phyloP scores from a whole-genome alignment of 2,113 vertebrate genomes.

The Circaetus gallicus region DNA sequence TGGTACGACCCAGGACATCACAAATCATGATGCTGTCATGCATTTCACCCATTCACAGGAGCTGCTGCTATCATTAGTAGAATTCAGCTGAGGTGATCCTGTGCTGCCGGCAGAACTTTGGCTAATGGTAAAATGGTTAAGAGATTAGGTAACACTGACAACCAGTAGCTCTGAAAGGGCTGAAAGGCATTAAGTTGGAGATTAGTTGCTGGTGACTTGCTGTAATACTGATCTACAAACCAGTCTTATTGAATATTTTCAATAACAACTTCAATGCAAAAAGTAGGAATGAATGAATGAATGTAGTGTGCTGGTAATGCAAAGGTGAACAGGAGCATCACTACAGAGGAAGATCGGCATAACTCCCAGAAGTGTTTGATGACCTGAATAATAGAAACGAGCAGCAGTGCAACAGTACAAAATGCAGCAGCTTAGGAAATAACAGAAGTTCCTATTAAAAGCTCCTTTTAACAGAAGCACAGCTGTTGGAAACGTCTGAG shows the following conservation, averaged over 20 bases:
- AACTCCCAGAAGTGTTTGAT: background rate
- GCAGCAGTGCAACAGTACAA: background rate
- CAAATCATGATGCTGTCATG: background rate
- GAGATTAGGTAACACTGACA: background rate
- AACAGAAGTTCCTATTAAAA: background rate
- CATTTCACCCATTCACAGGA: background rate
- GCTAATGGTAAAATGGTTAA: background rate
- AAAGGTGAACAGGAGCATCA: background rate
- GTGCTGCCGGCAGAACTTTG: background rate
- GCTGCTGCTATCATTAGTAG: background rate
- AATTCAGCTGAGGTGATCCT: background rate
- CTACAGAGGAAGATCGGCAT: accelerated
- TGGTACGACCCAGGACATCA: background rate
- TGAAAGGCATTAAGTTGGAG: background rate
- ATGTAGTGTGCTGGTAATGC: background rate
- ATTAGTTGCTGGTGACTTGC: background rate
- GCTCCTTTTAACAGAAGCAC: background rate
- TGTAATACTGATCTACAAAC: background rate
- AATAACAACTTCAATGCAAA: background rate
- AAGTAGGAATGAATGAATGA: background rate
- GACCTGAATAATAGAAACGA: background rate
- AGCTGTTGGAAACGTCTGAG: background rate
- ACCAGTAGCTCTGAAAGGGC: background rate
- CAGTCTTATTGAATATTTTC: background rate
- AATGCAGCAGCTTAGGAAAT: background rate